Percentiles rank a stretch among this genome's conserved stretches.
These are phyloP conservation scores for Caranx melampygus DNA, from an alignment of 2,113 vertebrate species.

Conservation along the genomic window DNA sequence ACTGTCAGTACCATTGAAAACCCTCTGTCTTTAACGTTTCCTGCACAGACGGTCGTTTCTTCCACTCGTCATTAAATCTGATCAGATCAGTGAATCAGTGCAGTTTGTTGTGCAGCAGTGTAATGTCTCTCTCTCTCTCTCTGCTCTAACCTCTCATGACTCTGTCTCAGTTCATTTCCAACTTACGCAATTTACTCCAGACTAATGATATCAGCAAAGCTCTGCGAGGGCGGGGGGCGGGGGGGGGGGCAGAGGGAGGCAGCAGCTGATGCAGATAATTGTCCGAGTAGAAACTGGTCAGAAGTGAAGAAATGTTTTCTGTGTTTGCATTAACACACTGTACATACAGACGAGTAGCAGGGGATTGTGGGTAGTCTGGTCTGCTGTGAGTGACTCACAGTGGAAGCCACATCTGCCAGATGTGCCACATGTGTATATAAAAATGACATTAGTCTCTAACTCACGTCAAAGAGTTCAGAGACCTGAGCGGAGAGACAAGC, in stretches of 20 bases:
- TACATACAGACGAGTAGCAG: background rate
- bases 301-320: background rate
- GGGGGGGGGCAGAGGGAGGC: no score
- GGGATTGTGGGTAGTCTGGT: background rate
- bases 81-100: constrained; percentile 5
- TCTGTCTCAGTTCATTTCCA: constrained; percentile 14
- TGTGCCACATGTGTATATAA: no score
- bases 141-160: background rate
- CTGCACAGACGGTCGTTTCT: constrained; percentile 1
- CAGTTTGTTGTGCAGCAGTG: constrained; percentile 32
- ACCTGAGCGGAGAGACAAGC: no score
- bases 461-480: no score
- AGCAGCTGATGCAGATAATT: constrained; percentile 14
- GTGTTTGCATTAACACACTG: background rate
- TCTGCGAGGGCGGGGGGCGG: background rate
- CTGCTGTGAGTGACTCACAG: background rate
- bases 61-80: constrained; percentile 2
- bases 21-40: background rate
- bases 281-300: background rate
- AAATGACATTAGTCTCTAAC: no score
- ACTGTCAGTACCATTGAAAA: no score
- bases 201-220: constrained; percentile 4
- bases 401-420: no score
- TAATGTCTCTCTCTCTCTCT: background rate
- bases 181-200: constrained; percentile 16